Conservation (phyloP, 2,797 vertebrate genomes). For the Champsocephalus gunnari region DNA sequence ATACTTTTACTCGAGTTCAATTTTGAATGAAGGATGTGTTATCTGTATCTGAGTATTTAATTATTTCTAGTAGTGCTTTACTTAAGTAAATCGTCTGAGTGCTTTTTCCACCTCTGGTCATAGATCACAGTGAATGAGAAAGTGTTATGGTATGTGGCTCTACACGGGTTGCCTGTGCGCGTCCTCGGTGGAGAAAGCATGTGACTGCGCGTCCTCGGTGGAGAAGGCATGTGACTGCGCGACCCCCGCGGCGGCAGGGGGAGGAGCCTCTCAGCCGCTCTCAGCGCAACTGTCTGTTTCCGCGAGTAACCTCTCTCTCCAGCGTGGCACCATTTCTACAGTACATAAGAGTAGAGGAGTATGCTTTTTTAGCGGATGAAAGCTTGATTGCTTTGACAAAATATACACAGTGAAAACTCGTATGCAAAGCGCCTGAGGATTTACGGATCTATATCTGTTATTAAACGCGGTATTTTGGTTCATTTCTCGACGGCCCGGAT, state of each 20-base stretch:
- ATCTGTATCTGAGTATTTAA: no score
- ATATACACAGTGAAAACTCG: slow-evolving; percentile 4
- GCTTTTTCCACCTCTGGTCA: no score
- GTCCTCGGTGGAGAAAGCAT: slow-evolving; percentile 53
- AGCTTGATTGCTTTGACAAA: slow-evolving; percentile 35
- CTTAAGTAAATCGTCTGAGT: no score
- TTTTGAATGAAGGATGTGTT: no score
- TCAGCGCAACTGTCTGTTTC: slow-evolving; percentile 60
- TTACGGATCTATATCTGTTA: slow-evolving; percentile 8
- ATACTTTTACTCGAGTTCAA: no score
- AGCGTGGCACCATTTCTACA: slow-evolving; percentile 72
- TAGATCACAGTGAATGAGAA: no score
- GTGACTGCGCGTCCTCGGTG: slow-evolving; percentile 74
- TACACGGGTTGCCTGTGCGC: slow-evolving; percentile 38
- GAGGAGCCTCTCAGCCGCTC: slow-evolving; percentile 28
- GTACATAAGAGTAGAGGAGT: slow-evolving; percentile 6
- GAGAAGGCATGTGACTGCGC: slow-evolving; percentile 77
- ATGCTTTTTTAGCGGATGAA: slow-evolving; percentile 20
- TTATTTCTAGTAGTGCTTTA: no score
- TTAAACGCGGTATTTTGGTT: slow-evolving; percentile 47
- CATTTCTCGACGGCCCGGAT: slow-evolving; percentile 66
- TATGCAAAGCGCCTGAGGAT: slow-evolving; percentile 52
- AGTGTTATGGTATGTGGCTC: not conserved
- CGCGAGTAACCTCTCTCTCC: slow-evolving; percentile 36
- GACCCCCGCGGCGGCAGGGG: slow-evolving; percentile 47